A percentile compares a stretch with the other conserved stretches of the same genome.
Evolutionary conservation across 2,113 vertebrate genomes (phyloP).

Genomic region (Eclectus roratus): DNA sequence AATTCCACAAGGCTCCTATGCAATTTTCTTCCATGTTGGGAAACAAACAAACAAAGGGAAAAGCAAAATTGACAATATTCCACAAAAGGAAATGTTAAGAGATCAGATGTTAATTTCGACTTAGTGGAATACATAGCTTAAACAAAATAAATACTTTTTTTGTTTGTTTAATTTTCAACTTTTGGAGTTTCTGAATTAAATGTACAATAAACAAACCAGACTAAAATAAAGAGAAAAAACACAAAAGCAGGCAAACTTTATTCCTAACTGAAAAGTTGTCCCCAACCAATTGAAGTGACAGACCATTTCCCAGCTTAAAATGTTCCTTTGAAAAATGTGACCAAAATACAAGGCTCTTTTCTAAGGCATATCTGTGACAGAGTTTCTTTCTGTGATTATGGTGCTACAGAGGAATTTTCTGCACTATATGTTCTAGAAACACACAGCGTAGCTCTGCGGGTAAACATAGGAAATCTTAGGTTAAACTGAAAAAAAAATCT

Average conservation of each 20-base stretch:
- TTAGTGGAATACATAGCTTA: background rate
- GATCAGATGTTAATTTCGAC: fast-evolving
- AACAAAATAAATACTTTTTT: background rate
- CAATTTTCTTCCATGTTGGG: background rate
- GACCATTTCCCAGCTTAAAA: background rate
- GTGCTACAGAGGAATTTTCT: background rate
- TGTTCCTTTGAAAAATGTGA: background rate
- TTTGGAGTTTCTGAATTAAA: background rate
- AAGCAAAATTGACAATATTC: background rate
- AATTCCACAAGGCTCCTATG: background rate
- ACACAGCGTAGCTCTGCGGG: background rate
- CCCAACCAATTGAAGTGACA: background rate
- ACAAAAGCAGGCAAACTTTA: background rate
- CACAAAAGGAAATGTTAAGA: background rate
- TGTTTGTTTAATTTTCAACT: background rate
- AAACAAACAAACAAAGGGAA: background rate
- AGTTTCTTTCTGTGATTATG: background rate
- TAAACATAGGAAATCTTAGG: conserved; percentile 28
- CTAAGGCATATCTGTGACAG: background rate
- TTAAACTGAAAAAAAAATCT: conserved; percentile 20
- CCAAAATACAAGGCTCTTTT: background rate
- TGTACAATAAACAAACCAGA: background rate
- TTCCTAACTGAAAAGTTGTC: background rate
- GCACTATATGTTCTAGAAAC: background rate
- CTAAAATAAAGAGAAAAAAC: background rate